These are phyloP conservation scores for Sphaerophoria rueppellii DNA, from an alignment of 2,888 invertebrate species.

Conservation along the genomic window DNA sequence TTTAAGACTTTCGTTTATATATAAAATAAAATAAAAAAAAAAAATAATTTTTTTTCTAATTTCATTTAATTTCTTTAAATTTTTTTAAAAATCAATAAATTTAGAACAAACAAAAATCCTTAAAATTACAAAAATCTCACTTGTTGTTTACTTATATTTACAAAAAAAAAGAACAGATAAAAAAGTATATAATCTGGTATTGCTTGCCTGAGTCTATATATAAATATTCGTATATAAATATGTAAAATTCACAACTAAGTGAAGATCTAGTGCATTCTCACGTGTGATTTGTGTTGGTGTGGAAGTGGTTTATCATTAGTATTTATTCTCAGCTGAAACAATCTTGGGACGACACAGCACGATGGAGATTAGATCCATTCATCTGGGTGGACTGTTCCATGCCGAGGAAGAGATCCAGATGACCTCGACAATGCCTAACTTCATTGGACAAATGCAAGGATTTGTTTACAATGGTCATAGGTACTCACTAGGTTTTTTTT, in stretches of 20 bases:
- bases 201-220: constrained; percentile 72
- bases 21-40: constrained; percentile 7
- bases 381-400: constrained; percentile 91
- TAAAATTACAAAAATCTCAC: constrained; percentile 71
- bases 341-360: constrained; percentile 91
- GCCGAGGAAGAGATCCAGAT: constrained; percentile 91
- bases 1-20: constrained; percentile 70
- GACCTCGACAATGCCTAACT: constrained; percentile 91
- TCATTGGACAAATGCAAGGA: constrained; percentile 95
- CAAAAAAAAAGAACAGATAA: constrained; percentile 10
- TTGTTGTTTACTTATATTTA: constrained; percentile 71
- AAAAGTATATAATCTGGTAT: constrained; percentile 71
- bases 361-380: constrained; percentile 91
- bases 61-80: constrained; percentile 68
- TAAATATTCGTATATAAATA: constrained; percentile 72
- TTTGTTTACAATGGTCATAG: constrained; percentile 93
- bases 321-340: constrained; percentile 87
- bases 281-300: constrained; percentile 40
- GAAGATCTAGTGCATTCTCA: constrained; percentile 61
- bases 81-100: constrained; percentile 66
- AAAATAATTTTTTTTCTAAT: constrained; percentile 66
- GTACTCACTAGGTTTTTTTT: constrained; percentile 74
- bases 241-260: constrained; percentile 67
- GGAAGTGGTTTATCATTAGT: constrained; percentile 63
- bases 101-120: constrained; percentile 55